phyloP scores from a whole-genome alignment of 2,888 invertebrate species.

The Pyrrhia umbra region DNA sequence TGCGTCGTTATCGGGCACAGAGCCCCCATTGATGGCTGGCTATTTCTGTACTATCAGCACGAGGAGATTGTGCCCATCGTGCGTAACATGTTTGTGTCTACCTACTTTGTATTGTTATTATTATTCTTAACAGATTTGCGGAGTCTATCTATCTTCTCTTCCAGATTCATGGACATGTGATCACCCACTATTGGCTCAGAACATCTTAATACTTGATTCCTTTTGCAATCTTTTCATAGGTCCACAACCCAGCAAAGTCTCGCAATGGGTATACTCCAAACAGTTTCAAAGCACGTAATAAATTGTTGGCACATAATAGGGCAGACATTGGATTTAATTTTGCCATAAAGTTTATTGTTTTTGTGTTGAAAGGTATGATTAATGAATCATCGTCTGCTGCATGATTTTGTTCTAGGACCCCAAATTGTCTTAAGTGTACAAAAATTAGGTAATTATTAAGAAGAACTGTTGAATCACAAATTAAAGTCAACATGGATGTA shows the following conservation, averaged over 20 bases:
- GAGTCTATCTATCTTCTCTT: not conserved
- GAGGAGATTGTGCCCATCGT: conserved; percentile 39
- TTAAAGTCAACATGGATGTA: not conserved
- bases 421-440: conserved; percentile 33
- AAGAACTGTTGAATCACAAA: conserved; percentile 40
- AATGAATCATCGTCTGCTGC: conserved; percentile 14
- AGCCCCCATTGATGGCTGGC: conserved; percentile 72
- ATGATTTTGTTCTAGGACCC: conserved; percentile 25
- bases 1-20: conserved; percentile 69
- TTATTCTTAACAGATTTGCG: conserved; percentile 22
- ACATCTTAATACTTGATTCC: no score
- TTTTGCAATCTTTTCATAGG: no score
- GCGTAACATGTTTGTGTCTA: conserved; percentile 10
- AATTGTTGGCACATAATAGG: no score
- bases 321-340: no score
- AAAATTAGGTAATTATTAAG: conserved; percentile 5
- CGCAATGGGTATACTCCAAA: not conserved
- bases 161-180: not conserved
- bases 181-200: no score
- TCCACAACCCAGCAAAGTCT: not conserved
- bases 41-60: conserved; percentile 70
- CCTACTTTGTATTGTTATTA: not conserved
- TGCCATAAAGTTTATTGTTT: not conserved
- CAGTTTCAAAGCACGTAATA: not conserved
- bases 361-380: conserved; percentile 16